phyloP scores from a whole-genome alignment of 92 coral and sea anemone species.

The Actinostola sp. region DNA sequence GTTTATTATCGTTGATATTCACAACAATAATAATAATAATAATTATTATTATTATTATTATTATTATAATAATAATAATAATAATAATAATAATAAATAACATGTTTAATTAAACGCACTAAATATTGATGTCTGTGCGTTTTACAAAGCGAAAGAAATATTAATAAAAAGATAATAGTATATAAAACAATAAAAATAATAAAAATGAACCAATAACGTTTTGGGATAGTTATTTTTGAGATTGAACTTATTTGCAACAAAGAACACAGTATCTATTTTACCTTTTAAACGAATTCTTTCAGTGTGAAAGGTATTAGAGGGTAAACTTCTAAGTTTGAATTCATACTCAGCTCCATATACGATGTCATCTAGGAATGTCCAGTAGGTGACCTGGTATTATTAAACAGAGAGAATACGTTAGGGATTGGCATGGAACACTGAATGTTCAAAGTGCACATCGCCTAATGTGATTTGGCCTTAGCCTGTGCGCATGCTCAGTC shows the following conservation, averaged over 20 bases:
- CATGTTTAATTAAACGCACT: too few relatives aligned
- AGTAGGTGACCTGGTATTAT: neutral
- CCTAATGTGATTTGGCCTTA: too few relatives aligned
- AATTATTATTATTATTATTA: too few relatives aligned
- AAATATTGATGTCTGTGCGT: too few relatives aligned
- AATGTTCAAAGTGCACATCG: neutral
- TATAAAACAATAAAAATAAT: too few relatives aligned
- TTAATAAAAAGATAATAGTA: too few relatives aligned
- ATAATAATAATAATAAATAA: too few relatives aligned
- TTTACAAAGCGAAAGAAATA: too few relatives aligned
- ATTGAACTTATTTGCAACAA: neutral
- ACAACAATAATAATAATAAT: too few relatives aligned
- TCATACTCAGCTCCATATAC: constrained; percentile 2
- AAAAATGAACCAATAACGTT: neutral
- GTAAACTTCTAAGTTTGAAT: constrained; percentile 24
- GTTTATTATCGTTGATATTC: too few relatives aligned
- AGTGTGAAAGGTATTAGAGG: neutral
- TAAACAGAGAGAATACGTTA: neutral
- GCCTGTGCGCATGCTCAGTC: too few relatives aligned
- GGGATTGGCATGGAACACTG: neutral
- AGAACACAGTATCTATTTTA: neutral
- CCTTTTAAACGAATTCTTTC: neutral
- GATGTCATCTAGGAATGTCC: neutral
- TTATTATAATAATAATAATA: too few relatives aligned
- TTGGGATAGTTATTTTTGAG: neutral